Evolutionary conservation across 2,113 vertebrate genomes (phyloP), one percentile per base, ranked within the genome.

Genomic region (Pantherophis guttatus): DNA sequence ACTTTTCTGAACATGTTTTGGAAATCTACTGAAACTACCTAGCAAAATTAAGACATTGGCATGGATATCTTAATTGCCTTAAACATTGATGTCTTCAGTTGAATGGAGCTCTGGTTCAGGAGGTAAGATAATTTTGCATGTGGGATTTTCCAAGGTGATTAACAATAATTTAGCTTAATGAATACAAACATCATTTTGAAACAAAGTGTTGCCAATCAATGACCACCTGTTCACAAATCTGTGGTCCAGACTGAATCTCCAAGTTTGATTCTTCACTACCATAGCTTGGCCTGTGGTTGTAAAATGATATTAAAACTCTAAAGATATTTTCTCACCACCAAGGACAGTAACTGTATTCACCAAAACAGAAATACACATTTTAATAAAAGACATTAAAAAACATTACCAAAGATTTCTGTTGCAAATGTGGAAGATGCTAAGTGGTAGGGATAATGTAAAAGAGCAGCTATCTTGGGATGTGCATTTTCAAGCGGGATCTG

Each of bases 401-500:
- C 93, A 96, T 97, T 96, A 97, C 97, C 13, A 2, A 13, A 50
- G 75, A 95, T 92, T 93, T 90, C 29, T 90, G 9, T 2, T 86
- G 54, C 1, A 90, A 98, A 97, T 29, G 97, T 95, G 2, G 0
- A 50, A 0, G 87, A 2, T 33, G 93, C 93, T 91, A 97, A 21
- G 1, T 1, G 88, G 88, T 98, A 98, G 0, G 0, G 88, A 23
- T 94, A 4, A 55, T 95, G 87, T 89, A 98, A 87, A 70, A 50
- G 94, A 3, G 95, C 93, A 0, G 57, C 48, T 3, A 97, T 94
- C 1, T 70, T 26, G 59, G 48, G 90, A 53, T 95, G 97, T 50
- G 97, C 95, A 93, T 12, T 81, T 44, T 44, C 93, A 86, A 97
- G 53, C 85, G 95, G 94, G 1, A 48, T 1, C 0, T 94, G 91